Percentiles rank a stretch among this genome's conserved stretches.
Evolutionary conservation across 2,888 invertebrate genomes (phyloP).

Genomic region (Platycheirus albimanus): DNA sequence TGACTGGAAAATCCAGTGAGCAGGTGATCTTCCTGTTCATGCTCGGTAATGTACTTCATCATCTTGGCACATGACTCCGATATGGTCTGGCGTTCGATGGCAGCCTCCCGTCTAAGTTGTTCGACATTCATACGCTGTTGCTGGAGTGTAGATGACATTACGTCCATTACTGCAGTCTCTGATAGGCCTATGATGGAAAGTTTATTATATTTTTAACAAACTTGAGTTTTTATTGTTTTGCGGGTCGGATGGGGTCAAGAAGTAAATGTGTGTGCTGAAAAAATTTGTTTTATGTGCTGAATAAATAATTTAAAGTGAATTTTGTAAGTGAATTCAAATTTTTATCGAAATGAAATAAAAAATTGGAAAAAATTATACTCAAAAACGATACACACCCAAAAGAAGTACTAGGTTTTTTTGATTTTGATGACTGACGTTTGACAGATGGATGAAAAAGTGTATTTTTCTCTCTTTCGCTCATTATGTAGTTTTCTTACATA

Average conservation of each 20-base stretch:
- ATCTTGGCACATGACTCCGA: conserved; percentile 97
- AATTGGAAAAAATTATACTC: conserved; percentile 35
- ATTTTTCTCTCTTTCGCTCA: conserved; percentile 31
- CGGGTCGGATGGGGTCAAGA: conserved; percentile 37
- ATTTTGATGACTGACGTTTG: conserved; percentile 8
- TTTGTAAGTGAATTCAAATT: conserved; percentile 37
- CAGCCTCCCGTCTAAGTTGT: conserved; percentile 95
- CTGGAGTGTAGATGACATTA: conserved; percentile 96
- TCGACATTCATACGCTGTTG: conserved; percentile 96
- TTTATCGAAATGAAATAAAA: conserved; percentile 35
- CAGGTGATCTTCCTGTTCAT: conserved; percentile 96
- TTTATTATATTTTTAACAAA: conserved; percentile 67
- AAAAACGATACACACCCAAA: conserved; percentile 72
- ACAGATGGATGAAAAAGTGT: conserved; percentile 42
- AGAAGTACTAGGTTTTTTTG: conserved; percentile 21
- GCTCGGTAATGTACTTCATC: conserved; percentile 94
- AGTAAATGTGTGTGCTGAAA: conserved; percentile 62
- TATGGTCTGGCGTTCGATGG: conserved; percentile 92
- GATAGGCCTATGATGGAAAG: conserved; percentile 91
- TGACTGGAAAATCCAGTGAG: conserved; percentile 97
- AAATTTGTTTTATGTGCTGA: conserved; percentile 56
- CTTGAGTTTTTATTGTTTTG: conserved; percentile 31
- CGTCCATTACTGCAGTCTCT: conserved; percentile 95
- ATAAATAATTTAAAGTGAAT: conserved; percentile 48
- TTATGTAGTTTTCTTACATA: conserved; percentile 19